Conservation (phyloP, 2,113 vertebrate species). For the Chlamydotis undulata region DNA sequence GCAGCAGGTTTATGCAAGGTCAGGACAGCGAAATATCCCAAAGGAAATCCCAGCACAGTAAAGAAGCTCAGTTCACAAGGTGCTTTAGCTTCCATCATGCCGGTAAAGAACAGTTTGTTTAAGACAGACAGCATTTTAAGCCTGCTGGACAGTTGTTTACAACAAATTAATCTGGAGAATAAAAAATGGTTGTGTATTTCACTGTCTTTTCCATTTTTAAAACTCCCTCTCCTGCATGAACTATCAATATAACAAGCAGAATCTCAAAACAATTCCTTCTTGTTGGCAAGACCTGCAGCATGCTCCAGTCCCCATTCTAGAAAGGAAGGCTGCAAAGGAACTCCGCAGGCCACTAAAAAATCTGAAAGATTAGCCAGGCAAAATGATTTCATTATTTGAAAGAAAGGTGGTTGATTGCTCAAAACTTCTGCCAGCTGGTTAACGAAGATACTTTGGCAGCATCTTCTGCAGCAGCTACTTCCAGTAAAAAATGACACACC, state of each 20-base stretch:
- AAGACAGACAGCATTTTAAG: background rate
- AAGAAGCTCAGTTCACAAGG: background rate
- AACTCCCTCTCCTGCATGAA: background rate
- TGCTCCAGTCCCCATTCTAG: rapidly evolving
- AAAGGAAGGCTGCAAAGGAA: background rate
- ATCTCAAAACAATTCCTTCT: background rate
- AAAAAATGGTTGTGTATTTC: background rate
- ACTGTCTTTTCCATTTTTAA: background rate
- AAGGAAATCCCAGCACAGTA: background rate
- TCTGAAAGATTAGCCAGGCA: background rate
- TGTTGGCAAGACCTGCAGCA: background rate
- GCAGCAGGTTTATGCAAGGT: background rate
- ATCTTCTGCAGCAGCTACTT: background rate
- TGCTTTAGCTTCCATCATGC: background rate
- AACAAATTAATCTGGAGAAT: background rate
- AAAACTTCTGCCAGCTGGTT: background rate
- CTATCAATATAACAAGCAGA: background rate
- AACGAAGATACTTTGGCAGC: background rate
- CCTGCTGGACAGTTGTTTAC: background rate
- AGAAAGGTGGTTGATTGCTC: background rate
- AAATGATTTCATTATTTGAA: background rate
- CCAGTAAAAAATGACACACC: background rate
- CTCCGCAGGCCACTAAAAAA: background rate
- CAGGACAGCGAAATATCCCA: background rate
- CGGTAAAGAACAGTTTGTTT: background rate